These are phyloP conservation scores for Corythucha ciliata DNA, from an alignment of 2,888 invertebrate genomes.

Conservation along the genomic window DNA sequence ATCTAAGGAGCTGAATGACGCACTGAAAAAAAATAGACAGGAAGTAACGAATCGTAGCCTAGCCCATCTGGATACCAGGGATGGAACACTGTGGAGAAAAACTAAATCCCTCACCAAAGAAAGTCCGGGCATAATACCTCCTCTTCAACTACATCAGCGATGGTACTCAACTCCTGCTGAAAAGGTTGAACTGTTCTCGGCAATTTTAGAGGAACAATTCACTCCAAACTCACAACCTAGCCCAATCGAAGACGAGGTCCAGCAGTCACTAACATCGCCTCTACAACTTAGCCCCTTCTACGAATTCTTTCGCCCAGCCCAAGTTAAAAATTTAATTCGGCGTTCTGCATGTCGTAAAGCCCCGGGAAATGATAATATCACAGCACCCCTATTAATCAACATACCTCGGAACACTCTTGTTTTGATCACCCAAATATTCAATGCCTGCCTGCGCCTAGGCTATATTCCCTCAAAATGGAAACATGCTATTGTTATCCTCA, in stretches of 20 bases:
- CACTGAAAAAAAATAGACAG: neutral
- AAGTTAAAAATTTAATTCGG: too few species aligned
- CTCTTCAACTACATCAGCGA: neutral
- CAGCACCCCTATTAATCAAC: constrained; percentile 3
- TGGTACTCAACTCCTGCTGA: constrained; percentile 10
- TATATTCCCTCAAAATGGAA: constrained; percentile 7
- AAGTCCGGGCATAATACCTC: neutral
- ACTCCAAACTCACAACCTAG: neutral
- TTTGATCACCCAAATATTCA: constrained; percentile 10
- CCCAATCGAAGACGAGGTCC: constrained; percentile 1
- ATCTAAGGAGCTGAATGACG: too few species aligned
- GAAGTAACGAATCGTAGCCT: neutral
- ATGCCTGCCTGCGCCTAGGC: constrained; percentile 13
- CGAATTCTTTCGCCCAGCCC: constrained; percentile 1
- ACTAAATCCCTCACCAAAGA: constrained; percentile 6
- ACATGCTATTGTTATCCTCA: constrained; percentile 8
- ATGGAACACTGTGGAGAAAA: constrained; percentile 6
- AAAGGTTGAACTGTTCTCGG: constrained; percentile 9
- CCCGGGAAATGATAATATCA: neutral
- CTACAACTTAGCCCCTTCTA: constrained; percentile 7
- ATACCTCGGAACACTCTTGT: neutral
- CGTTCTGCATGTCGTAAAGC: neutral
- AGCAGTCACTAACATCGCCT: neutral
- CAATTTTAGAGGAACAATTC: constrained; percentile 8
- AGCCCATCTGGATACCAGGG: constrained; percentile 1